Base-by-base conservation (phyloP, 2,888 invertebrate genomes). In the Cheilosia variabilis region DNA sequence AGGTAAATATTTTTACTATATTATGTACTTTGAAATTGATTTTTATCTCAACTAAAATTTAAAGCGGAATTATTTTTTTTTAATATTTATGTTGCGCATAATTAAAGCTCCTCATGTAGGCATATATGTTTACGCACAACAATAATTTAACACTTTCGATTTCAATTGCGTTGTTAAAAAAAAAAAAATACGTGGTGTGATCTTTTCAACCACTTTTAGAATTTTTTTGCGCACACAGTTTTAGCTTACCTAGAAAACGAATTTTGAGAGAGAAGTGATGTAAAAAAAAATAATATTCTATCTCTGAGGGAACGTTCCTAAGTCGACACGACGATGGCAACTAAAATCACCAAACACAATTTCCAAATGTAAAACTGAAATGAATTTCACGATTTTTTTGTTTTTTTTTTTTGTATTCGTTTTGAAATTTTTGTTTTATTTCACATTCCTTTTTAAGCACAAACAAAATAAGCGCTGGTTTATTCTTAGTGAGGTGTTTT, bases 261-360 rank as follows among this genome's bases (percentile, higher is more conserved):
- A 45, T 63, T 57, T 75, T 34, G 13, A 63, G 41, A 79, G 17
- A 47, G 10, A 53, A 53, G 15, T 43, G 10, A 47, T 37, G 47
- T 47, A 19, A 6, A 22, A 53, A 53, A 62, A 58, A 63, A 69
- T 41, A 60, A 17, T 17, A 3, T 37, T 55, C 13, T 65, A 15
- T 47, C 45, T 58, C 43, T 58, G 27, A 19, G 24, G 58, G 68
- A 37, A 71, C 75, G 80, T 76, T 84, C 19, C 55, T 55, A 71
- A 71, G 84, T 76, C 84, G 65, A 76, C 83, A 69, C 79, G 69
- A 71, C 75, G 60, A 24, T 80, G 75, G 75, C 79, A 84, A 84
- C 84, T 84, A 80, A 84, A 84, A 63, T 65, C 79, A 75, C 71
- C 34, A 27, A 34, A 65, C 66, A 68, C 50, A 69, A 69, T 69